Evolutionary conservation across 2,113 vertebrate genomes (phyloP), one percentile per base, ranked within the genome.

Genomic region (Amphilophus citrinellus): DNA sequence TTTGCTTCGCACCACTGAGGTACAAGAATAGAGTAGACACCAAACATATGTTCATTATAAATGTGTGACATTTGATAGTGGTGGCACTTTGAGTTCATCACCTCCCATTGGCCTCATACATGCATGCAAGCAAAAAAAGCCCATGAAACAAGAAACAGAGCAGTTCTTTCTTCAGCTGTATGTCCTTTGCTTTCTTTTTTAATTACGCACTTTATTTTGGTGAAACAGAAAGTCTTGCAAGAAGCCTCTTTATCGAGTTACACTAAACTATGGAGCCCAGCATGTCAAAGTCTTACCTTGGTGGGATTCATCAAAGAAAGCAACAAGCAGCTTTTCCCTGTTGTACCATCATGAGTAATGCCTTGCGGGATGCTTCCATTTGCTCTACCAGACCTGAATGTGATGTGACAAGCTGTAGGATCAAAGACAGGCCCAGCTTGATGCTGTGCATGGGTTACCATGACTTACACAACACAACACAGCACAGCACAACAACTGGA

Each of bases 221-320:
- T 56, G 68, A 73, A 73, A 73, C 24, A 73, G 10, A 56, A 35
- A 73, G 32, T 73, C 27, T 56, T 56, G 68, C 53, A 84, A 87
- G 66, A 50, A 50, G 15, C 22, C 9, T 39, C 24, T 42, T 79
- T 56, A 71, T 58, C 61, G 20, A 71, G 47, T 59, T 32, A 61
- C 56, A 11, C 73, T 59, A 79, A 88, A 89, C 82, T 84, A 76
- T 57, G 62, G 47, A 88, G 73, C 76, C 78, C 86, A 18, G 73
- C 77, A 73, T 42, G 68, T 75, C 30, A 56, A 79, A 75, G 57
- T 56, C 47, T 61, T 75, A 79, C 80, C 90, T 90, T 80, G 86
- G 84, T 77, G 86, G 87, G 86, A 92, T 80, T 88, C 87, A 93
- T 93, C 88, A 93, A 91, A 94, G 85, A 77, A 80, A 91, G 85